Percentiles rank a stretch among this genome's conserved stretches.
These are phyloP conservation scores for Semotilus atromaculatus DNA, from an alignment of 2,797 vertebrate species.

Conservation along the genomic window DNA sequence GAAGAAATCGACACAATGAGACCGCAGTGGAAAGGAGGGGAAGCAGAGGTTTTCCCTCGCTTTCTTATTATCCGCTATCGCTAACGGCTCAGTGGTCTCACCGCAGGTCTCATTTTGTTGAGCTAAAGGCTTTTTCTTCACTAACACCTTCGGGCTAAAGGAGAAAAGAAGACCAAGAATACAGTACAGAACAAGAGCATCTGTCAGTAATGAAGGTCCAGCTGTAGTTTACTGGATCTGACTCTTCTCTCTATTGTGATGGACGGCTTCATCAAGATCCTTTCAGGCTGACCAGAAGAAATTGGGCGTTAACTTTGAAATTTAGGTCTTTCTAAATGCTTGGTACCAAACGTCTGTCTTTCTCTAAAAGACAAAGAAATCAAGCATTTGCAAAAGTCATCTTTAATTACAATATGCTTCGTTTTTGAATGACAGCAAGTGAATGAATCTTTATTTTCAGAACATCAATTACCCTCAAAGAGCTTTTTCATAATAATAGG, in stretches of 20 bases:
- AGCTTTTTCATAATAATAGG: neutral
- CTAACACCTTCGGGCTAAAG: neutral
- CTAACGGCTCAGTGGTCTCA: constrained; percentile 31
- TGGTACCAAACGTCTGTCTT: neutral
- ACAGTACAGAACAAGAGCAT: neutral
- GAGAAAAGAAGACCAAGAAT: neutral
- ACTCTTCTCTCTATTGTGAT: neutral
- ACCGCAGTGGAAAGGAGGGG: neutral
- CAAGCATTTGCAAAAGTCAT: neutral
- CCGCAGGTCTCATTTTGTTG: constrained; percentile 18
- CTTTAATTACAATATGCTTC: neutral
- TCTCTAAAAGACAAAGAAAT: neutral
- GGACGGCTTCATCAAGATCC: neutral
- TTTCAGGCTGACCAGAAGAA: neutral
- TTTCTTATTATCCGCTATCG: constrained; percentile 33
- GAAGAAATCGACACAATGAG: constrained; percentile 25
- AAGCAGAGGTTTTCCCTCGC: neutral
- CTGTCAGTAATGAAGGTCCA: neutral
- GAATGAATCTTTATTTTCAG: neutral
- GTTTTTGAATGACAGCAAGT: neutral
- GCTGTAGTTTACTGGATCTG: neutral
- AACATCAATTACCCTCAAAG: neutral
- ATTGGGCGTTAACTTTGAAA: neutral
- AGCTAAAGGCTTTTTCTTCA: constrained; percentile 11
- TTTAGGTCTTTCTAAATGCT: neutral